Evolutionary conservation across 2,888 invertebrate species (phyloP).

Genomic region (Tethea ocularis): DNA sequence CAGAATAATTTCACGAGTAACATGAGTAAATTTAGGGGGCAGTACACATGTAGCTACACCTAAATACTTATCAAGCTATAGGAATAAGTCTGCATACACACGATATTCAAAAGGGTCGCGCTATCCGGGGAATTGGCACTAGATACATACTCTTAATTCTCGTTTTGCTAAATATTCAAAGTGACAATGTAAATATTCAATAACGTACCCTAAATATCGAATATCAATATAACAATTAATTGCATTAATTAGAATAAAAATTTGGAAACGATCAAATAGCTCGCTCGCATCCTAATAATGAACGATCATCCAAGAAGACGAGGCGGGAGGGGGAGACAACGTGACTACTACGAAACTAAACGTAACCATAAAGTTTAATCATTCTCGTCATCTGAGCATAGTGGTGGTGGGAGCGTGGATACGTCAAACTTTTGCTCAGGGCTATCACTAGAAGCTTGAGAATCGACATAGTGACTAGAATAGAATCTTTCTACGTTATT

Average conservation of each 20-base stretch:
- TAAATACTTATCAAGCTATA: slow-evolving; percentile 68
- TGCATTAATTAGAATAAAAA: slow-evolving; percentile 64
- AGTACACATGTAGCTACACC: slow-evolving; percentile 62
- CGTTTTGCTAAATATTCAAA: slow-evolving; percentile 67
- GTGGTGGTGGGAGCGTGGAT: slow-evolving; percentile 89
- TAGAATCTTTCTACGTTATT: slow-evolving; percentile 78
- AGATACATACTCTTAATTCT: slow-evolving; percentile 51
- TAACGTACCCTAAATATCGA: slow-evolving; percentile 64
- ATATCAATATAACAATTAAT: slow-evolving; percentile 68
- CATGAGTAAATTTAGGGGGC: slow-evolving; percentile 20
- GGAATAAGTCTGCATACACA: slow-evolving; percentile 61
- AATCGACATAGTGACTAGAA: slow-evolving; percentile 82
- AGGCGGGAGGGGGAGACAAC: slow-evolving; percentile 28
- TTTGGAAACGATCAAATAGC: slow-evolving; percentile 54
- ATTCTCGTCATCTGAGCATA: slow-evolving; percentile 89
- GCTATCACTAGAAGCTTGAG: slow-evolving; percentile 86
- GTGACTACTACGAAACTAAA: slow-evolving; percentile 36
- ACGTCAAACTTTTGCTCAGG: slow-evolving; percentile 90
- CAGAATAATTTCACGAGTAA: slow-evolving; percentile 36
- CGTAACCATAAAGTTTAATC: slow-evolving; percentile 59
- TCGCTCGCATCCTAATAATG: slow-evolving; percentile 46
- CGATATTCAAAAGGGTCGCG: slow-evolving; percentile 60
- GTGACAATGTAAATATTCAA: slow-evolving; percentile 68
- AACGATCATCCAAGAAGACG: slow-evolving; percentile 44
- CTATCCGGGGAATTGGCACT: slow-evolving; percentile 71